phyloP scores from a whole-genome alignment of 2,888 invertebrate genomes.

The Pimpla rufipes region DNA sequence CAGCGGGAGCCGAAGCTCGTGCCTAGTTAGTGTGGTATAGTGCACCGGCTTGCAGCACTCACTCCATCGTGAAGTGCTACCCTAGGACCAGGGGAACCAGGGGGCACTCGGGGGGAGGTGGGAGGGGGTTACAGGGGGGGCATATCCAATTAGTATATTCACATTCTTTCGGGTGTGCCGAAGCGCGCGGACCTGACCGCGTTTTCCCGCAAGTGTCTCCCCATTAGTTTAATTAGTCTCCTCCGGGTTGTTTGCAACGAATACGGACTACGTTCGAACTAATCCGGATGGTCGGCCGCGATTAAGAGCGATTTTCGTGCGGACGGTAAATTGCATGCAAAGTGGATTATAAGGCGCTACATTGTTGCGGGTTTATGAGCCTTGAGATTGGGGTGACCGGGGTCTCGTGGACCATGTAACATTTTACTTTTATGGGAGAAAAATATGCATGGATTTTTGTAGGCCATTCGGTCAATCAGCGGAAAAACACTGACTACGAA shows the following conservation, averaged over 20 bases:
- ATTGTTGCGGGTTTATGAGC: background rate
- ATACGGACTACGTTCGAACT: background rate
- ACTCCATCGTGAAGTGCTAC: background rate
- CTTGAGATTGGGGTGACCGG: background rate
- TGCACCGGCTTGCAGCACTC: background rate
- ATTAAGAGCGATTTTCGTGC: constrained; percentile 10
- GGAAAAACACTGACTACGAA: background rate
- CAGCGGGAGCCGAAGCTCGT: constrained; percentile 41
- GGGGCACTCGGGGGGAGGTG: no score
- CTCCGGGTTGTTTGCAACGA: constrained; percentile 11
- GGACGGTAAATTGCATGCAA: background rate
- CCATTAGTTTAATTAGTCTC: constrained; percentile 71
- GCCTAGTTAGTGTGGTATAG: constrained; percentile 17
- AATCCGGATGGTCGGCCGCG: background rate
- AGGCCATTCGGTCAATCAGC: background rate
- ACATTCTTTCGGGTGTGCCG: constrained; percentile 71
- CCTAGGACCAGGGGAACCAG: constrained; percentile 1
- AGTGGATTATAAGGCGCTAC: background rate
- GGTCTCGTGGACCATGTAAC: background rate
- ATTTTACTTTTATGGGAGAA: background rate
- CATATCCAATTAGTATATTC: constrained; percentile 74
- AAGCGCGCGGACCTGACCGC: constrained; percentile 67
- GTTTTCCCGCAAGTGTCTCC: constrained; percentile 68
- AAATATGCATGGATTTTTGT: background rate
- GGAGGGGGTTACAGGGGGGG: no score